Evolutionary conservation across 2,888 invertebrate genomes (phyloP).

Genomic region (Brenthis daphne): DNA sequence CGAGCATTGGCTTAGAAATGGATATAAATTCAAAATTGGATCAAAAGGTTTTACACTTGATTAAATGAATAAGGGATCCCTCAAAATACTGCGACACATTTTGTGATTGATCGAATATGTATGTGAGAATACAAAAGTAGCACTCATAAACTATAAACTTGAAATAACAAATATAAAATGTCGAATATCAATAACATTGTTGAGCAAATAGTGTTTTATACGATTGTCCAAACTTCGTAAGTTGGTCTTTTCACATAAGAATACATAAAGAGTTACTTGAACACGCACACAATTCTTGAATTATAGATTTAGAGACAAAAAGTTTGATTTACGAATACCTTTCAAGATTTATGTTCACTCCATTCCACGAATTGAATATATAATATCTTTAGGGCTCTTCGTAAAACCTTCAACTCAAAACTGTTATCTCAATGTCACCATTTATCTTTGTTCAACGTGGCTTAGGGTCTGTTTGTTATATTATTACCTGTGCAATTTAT

Average conservation of each 20-base stretch:
- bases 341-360: conserved; percentile 64
- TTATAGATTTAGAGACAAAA: conserved; percentile 65
- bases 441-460: conserved; percentile 27
- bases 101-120: conserved; percentile 9
- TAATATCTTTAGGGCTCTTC: conserved; percentile 52
- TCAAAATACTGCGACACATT: conserved; percentile 8
- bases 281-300: conserved; percentile 39
- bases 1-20: conserved; percentile 33
- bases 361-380: conserved; percentile 69
- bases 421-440: conserved; percentile 33
- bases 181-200: neutral
- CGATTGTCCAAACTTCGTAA: conserved; percentile 16
- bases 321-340: conserved; percentile 70
- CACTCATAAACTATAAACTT: neutral
- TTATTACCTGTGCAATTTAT: neutral
- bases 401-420: conserved; percentile 37
- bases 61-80: conserved; percentile 32
- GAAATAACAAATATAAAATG: neutral
- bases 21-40: conserved; percentile 33
- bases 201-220: conserved; percentile 17
- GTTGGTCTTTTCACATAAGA: conserved; percentile 25
- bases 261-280: conserved; percentile 40
- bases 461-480: neutral
- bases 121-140: neutral
- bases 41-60: conserved; percentile 32